Conservation (phyloP, 1,140 invertebrate genomes). For the Lepidurus couesii region DNA sequence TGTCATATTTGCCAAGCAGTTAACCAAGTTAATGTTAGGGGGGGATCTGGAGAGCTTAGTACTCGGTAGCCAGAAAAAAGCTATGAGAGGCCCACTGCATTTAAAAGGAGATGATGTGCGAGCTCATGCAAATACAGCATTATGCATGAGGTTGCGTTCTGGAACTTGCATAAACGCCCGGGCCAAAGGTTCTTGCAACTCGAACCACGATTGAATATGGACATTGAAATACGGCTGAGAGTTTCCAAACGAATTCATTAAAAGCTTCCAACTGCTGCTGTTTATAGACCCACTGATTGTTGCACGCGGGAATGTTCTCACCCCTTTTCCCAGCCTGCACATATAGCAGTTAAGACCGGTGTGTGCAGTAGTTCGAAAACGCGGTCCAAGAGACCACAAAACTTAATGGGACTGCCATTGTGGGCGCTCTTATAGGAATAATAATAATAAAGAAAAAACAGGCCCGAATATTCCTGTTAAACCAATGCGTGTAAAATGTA, state of each 20-base stretch:
- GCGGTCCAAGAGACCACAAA: too few relatives aligned
- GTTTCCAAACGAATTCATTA: conserved; percentile 5
- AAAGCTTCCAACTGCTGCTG: not conserved
- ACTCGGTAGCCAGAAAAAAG: conserved; percentile 17
- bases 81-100: not conserved
- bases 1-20: conserved; percentile 22
- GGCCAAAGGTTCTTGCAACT: not conserved
- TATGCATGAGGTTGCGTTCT: not conserved
- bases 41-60: not conserved
- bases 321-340: not conserved
- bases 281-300: not conserved
- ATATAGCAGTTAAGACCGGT: too few relatives aligned
- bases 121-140: conserved; percentile 12
- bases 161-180: not conserved
- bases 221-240: conserved; percentile 12
- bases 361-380: too few relatives aligned
- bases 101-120: not conserved
- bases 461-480: too few relatives aligned
- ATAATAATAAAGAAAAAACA: too few relatives aligned
- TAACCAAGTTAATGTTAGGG: conserved; percentile 7
- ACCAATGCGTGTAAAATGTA: too few relatives aligned
- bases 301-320: not conserved
- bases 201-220: conserved; percentile 1
- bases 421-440: too few relatives aligned
- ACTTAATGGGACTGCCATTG: too few relatives aligned